Percentiles rank a stretch among this genome's conserved stretches.
Evolutionary conservation across 2,888 invertebrate genomes (phyloP).

Genomic region (Perizoma affinitatum): DNA sequence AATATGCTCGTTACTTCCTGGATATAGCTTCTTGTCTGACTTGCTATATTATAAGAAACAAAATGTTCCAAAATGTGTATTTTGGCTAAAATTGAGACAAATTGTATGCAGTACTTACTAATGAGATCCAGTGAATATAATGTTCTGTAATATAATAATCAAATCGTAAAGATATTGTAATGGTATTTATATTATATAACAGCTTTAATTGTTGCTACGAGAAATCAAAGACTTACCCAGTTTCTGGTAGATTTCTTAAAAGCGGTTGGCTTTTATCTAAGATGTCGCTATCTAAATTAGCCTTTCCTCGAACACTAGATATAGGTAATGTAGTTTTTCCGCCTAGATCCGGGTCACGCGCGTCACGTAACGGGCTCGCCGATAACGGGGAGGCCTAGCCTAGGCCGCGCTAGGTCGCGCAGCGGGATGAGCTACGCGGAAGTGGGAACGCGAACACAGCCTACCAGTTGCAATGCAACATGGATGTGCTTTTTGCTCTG

Average conservation of each 20-base stretch:
- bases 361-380: conserved; percentile 79
- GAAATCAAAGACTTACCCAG: neutral
- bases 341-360: conserved; percentile 76
- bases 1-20: conserved; percentile 18
- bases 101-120: no score
- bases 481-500: conserved; percentile 15
- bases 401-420: conserved; percentile 75
- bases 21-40: conserved; percentile 6
- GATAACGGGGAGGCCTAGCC: conserved; percentile 76
- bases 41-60: neutral
- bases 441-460: conserved; percentile 69
- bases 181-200: no score
- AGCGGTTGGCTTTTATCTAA: neutral
- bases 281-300: conserved; percentile 2
- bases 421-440: conserved; percentile 83
- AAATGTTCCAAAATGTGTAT: neutral
- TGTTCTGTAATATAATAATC: no score
- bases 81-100: neutral
- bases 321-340: conserved; percentile 50
- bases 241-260: neutral
- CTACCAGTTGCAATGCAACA: conserved; percentile 34
- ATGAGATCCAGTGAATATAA: no score
- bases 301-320: conserved; percentile 27
- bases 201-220: neutral
- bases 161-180: no score